Evolutionary conservation across 2,797 vertebrate genomes (phyloP).

Genomic region (Scarus forsteni): DNA sequence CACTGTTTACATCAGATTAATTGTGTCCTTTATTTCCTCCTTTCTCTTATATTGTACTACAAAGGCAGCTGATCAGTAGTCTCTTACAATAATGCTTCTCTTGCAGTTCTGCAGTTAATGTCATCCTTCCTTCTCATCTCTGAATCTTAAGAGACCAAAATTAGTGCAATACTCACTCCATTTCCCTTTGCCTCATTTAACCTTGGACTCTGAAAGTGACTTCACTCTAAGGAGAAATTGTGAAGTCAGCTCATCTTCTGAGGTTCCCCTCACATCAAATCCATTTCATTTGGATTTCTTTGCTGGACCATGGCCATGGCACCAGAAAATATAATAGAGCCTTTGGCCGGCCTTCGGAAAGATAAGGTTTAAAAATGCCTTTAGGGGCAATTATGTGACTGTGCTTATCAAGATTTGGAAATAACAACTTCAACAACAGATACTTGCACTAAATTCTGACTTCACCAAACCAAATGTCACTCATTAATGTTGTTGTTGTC

Average conservation of each 20-base stretch:
- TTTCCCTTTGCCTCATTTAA: conserved; percentile 52
- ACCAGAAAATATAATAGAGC: conserved; percentile 48
- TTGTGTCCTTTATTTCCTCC: not conserved
- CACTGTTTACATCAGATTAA: not conserved
- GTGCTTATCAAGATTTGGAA: conserved; percentile 1
- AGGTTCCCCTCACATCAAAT: conserved; percentile 65
- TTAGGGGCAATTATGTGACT: conserved; percentile 44
- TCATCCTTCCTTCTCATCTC: conserved; percentile 18
- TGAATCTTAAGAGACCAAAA: conserved; percentile 42
- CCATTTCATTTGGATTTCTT: conserved; percentile 69
- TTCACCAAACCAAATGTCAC: not conserved
- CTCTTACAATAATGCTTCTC: not conserved
- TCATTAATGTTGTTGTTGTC: not conserved
- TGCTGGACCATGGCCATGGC: conserved; percentile 39
- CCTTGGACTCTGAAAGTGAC: conserved; percentile 59
- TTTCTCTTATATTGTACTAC: conserved; percentile 1
- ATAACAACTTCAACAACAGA: conserved; percentile 8
- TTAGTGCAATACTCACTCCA: conserved; percentile 47
- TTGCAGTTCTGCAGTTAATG: conserved; percentile 6
- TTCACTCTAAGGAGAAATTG: conserved; percentile 49
- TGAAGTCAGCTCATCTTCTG: conserved; percentile 69
- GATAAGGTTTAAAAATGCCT: conserved; percentile 36
- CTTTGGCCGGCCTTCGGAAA: conserved; percentile 25
- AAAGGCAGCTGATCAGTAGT: conserved; percentile 4
- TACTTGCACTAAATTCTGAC: conserved; percentile 11